phyloP scores from a whole-genome alignment of 2,888 invertebrate genomes.

The Lithophane semibrunnea region DNA sequence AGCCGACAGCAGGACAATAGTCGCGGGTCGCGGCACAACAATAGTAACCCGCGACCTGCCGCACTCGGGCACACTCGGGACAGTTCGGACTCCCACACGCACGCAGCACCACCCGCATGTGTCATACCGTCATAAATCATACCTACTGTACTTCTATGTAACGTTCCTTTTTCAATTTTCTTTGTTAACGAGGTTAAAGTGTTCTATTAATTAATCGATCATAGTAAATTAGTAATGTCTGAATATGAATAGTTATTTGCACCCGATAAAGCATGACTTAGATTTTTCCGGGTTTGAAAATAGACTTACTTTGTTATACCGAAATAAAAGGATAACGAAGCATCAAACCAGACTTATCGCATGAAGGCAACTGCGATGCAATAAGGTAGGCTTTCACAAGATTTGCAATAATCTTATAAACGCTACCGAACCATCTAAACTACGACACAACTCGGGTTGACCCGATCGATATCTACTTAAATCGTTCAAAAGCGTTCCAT shows the following conservation, averaged over 20 bases:
- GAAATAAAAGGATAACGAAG: not conserved
- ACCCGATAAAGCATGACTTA: not conserved
- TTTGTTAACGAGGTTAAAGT: not conserved
- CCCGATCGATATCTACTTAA: not conserved
- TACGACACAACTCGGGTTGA: not conserved
- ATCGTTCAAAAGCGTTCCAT: conserved; percentile 11
- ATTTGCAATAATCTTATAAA: not conserved
- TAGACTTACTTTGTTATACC: not conserved
- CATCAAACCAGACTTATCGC: not conserved
- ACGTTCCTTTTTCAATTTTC: not conserved
- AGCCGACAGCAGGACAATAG: conserved; percentile 40
- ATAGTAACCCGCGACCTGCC: conserved; percentile 45
- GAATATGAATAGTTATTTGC: not conserved
- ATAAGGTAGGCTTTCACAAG: not conserved
- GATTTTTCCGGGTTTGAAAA: not conserved
- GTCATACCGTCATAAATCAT: not conserved
- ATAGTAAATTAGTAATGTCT: no score
- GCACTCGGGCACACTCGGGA: conserved; percentile 10
- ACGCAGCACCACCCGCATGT: not conserved
- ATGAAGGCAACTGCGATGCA: not conserved
- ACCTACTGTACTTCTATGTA: not conserved
- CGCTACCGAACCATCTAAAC: conserved; percentile 5
- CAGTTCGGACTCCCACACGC: conserved; percentile 13
- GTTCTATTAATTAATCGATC: not conserved
- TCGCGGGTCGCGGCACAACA: conserved; percentile 30